A percentile compares a stretch with the other conserved stretches of the same genome.
Evolutionary conservation across 2,113 vertebrate genomes (phyloP).

Genomic region (Rafetus swinhoei): DNA sequence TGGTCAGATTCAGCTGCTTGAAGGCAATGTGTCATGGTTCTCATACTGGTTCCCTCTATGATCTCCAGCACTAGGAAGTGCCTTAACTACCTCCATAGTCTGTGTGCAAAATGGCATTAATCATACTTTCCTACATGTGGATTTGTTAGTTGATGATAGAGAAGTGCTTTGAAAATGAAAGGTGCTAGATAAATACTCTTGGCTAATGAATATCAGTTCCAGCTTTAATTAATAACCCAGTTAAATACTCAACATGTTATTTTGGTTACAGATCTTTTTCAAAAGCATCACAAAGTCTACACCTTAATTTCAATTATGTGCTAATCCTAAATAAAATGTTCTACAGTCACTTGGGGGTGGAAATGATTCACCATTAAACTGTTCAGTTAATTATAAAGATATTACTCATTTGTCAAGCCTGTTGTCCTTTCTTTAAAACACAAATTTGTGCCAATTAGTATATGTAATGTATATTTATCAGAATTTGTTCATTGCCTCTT

Average conservation of each 20-base stretch:
- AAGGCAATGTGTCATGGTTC: background rate
- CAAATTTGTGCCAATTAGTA: conserved; percentile 35
- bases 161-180: background rate
- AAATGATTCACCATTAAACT: conserved; percentile 65
- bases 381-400: conserved; percentile 56
- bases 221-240: background rate
- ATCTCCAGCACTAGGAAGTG: background rate
- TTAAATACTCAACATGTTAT: background rate
- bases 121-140: background rate
- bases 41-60: background rate
- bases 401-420: conserved; percentile 53
- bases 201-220: background rate
- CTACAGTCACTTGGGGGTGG: conserved; percentile 6
- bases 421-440: conserved; percentile 19
- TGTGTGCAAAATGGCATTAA: background rate
- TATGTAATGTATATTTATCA: background rate
- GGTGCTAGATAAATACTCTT: background rate
- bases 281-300: conserved; percentile 34
- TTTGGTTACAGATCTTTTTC: background rate
- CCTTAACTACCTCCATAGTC: background rate
- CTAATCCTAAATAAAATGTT: conserved; percentile 43
- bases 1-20: background rate
- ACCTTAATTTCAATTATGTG: conserved; percentile 66
- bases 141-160: background rate
- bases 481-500: background rate